Conservation (phyloP, 2,888 invertebrate genomes). For the Drosophila pseudotalamancana region DNA sequence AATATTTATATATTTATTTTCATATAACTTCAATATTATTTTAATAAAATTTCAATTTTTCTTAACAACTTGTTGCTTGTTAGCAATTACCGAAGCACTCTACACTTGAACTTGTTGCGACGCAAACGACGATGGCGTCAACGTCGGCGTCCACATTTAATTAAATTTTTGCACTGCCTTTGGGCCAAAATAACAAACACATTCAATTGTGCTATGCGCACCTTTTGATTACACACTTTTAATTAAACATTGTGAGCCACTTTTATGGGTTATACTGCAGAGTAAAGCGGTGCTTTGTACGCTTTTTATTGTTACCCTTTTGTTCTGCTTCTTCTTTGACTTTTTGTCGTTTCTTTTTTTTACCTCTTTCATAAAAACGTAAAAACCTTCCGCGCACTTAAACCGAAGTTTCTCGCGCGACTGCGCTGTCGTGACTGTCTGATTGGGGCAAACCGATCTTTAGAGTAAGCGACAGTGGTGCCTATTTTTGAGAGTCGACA, state of each 20-base stretch:
- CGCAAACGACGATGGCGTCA: constrained; percentile 45
- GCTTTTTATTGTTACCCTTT: constrained; percentile 49
- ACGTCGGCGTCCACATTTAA: constrained; percentile 37
- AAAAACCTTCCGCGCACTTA: constrained; percentile 48
- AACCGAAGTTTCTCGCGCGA: constrained; percentile 60
- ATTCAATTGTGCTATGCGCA: constrained; percentile 21
- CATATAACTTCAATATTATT: constrained; percentile 3
- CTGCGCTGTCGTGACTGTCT: constrained; percentile 65
- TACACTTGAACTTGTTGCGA: constrained; percentile 71
- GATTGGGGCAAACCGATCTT: constrained; percentile 54
- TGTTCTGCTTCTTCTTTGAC: constrained; percentile 40
- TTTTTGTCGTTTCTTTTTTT: constrained; percentile 12
- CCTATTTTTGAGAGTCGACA: background rate
- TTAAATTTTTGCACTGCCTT: constrained; percentile 44
- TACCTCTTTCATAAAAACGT: constrained; percentile 32
- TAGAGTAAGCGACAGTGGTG: constrained; percentile 23
- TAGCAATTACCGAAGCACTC: constrained; percentile 28
- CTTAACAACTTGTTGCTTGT: constrained; percentile 28
- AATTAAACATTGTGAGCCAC: constrained; percentile 29
- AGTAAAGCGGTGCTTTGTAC: constrained; percentile 17
- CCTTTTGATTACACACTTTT: constrained; percentile 40
- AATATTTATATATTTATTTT: background rate
- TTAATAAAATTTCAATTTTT: constrained; percentile 10
- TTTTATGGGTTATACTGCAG: constrained; percentile 21
- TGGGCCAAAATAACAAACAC: constrained; percentile 11